Evolutionary conservation across 2,113 vertebrate species (phyloP).

Genomic region (Hepsetus odoe): DNA sequence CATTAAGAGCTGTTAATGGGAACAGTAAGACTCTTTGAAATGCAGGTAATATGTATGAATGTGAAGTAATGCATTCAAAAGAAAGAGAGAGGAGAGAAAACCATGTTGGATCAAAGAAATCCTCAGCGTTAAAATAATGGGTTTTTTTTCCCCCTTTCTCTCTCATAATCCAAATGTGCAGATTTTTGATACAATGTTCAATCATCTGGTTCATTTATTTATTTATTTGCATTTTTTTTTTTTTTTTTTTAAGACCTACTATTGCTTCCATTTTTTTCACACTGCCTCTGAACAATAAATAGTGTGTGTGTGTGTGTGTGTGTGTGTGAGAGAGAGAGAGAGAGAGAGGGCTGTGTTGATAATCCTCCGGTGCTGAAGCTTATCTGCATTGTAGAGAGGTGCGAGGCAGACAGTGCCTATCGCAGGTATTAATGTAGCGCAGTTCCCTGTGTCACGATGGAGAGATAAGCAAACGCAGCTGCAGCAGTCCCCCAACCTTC

Average conservation of each 20-base stretch:
- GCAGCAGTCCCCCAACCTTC: conserved; percentile 34
- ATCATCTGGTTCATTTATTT: conserved; percentile 6
- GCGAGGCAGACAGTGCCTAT: conserved; percentile 65
- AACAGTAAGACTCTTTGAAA: no score
- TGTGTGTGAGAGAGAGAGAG: conserved; percentile 35
- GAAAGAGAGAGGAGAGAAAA: not conserved
- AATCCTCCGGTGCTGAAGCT: conserved; percentile 60
- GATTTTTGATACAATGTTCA: conserved; percentile 9
- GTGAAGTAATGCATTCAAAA: no score
- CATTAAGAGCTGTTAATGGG: no score
- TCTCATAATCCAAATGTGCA: not conserved
- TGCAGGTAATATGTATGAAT: no score
- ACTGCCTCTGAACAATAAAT: conserved; percentile 57
- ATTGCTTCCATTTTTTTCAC: conserved; percentile 9
- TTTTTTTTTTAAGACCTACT: not conserved
- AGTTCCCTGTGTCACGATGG: conserved; percentile 64
- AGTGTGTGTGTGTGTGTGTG: conserved; percentile 40
- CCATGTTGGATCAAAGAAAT: not conserved
- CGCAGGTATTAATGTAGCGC: conserved; percentile 66
- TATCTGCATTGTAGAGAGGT: conserved; percentile 67
- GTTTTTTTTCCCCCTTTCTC: not conserved
- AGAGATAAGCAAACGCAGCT: conserved; percentile 55
- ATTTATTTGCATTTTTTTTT: not conserved
- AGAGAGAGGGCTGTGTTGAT: conserved; percentile 56
- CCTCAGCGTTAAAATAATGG: conserved; percentile 9